phyloP scores from a whole-genome alignment of 2,888 invertebrate genomes.

The Luffia ferchaultella region DNA sequence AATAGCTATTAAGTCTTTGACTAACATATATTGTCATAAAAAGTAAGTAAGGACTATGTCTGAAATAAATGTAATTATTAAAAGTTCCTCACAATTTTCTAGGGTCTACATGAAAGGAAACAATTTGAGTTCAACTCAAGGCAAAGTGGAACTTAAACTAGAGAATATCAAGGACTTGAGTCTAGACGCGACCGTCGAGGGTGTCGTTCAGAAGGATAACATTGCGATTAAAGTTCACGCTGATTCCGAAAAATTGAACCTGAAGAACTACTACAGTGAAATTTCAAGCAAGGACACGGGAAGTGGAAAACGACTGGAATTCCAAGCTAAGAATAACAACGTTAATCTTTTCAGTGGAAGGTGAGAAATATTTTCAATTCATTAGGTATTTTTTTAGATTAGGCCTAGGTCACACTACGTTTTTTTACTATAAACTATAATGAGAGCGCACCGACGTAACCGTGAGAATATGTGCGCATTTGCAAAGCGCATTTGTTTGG shows the following conservation, averaged over 20 bases:
- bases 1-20: too few species aligned
- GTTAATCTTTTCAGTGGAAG: conserved; percentile 76
- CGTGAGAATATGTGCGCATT: too few species aligned
- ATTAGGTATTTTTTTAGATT: too few species aligned
- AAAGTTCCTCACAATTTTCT: neutral
- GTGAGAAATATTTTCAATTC: conserved; percentile 38
- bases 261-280: conserved; percentile 71
- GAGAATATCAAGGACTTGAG: conserved; percentile 60
- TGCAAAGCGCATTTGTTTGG: too few species aligned
- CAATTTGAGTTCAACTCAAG: conserved; percentile 62
- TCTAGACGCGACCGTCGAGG: conserved; percentile 60
- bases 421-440: too few species aligned
- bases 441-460: too few species aligned
- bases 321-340: conserved; percentile 69
- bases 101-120: conserved; percentile 44
- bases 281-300: conserved; percentile 67
- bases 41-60: too few species aligned
- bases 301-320: conserved; percentile 69
- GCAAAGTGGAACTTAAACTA: conserved; percentile 62
- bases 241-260: conserved; percentile 70
- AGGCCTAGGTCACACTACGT: too few species aligned
- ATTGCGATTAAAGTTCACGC: conserved; percentile 68
- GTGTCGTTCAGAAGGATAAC: conserved; percentile 69
- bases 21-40: too few species aligned
- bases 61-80: too few species aligned